Conservation (phyloP, 2,797 vertebrate species). For the Sebastes kiyomatsui region DNA sequence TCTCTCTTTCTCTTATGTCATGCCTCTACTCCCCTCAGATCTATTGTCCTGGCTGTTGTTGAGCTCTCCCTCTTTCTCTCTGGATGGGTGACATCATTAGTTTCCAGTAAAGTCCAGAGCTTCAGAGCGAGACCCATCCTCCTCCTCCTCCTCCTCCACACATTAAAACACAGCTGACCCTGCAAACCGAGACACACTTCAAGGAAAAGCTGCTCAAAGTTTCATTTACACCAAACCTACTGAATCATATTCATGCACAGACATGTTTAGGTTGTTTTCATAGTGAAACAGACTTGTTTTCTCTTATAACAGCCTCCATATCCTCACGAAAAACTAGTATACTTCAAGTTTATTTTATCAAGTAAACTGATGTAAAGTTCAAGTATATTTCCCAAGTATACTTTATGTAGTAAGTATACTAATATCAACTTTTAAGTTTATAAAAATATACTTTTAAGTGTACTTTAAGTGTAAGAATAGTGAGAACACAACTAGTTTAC, state of each 20-base stretch:
- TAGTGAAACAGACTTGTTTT: neutral
- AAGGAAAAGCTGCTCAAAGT: slow-evolving; percentile 18
- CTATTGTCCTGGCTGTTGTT: slow-evolving; percentile 69
- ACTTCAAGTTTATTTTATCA: too few relatives aligned
- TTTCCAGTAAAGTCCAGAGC: slow-evolving; percentile 77
- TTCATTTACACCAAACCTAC: neutral
- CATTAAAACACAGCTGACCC: slow-evolving; percentile 38
- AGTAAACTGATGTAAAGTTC: too few relatives aligned
- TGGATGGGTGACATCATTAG: slow-evolving; percentile 75
- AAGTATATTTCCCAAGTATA: too few relatives aligned
- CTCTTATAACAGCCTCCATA: neutral
- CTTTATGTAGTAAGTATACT: too few relatives aligned
- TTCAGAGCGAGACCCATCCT: slow-evolving; percentile 35
- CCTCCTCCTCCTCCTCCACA: slow-evolving; percentile 21
- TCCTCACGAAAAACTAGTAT: too few relatives aligned
- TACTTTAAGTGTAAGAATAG: too few relatives aligned
- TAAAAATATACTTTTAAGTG: too few relatives aligned
- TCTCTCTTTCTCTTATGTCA: slow-evolving; percentile 63
- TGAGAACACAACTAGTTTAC: too few relatives aligned
- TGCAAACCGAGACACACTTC: slow-evolving; percentile 1
- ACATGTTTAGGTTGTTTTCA: neutral
- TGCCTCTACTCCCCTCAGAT: slow-evolving; percentile 60
- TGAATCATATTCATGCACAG: neutral
- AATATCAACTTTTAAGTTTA: too few relatives aligned
- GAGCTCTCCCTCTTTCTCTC: slow-evolving; percentile 33